Base-by-base conservation (phyloP, 1,140 invertebrate species). In the Zaprionus ghesquierei region DNA sequence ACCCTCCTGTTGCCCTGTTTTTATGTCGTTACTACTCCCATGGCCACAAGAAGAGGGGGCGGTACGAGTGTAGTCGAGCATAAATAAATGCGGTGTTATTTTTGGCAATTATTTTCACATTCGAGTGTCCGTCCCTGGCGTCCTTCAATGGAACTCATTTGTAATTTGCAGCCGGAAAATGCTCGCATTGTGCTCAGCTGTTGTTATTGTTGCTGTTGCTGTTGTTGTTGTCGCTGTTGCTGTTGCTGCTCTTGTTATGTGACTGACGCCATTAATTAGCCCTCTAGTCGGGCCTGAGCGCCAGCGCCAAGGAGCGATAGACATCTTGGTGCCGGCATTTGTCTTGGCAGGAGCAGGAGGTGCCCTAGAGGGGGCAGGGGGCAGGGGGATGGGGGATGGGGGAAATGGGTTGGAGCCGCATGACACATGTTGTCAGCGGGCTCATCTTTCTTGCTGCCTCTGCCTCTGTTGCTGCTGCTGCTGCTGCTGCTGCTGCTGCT, bases 81-180 rank as follows among this genome's bases (percentile, higher is more conserved):
- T 89, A 87, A 87, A 87, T 87, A 85, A 85, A 85, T 86, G 76
- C 72, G 76, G 58, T 89, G 84, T 87, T 87, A 82, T 89, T 87
- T 87, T 87, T 87, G 82, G 82, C 82, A 89, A 87, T 87, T 87
- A 87, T 87, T 87, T 87, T 89, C 82, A 89, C 82, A 87, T 87
- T 87, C 82, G 84, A 77, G 65, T 84, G 72, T 74, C 74, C 65
- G 72, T 74, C 69, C 65, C 15, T 5, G n/a, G 5, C n/a, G 69
- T 77, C 75, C 65, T 27, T 41, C 68, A 61, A 54, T 69, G 63
- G 81, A 81, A 66, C 82, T 87, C 84, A 89, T 87, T 89, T 86
- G 82, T 86, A 86, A 86, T 86, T 86, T 87, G 84, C 82, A 84
- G 81, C 56, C 60, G 59, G 38, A 33, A 69, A 74, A 62, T 35